Conservation (phyloP, 2,888 invertebrate genomes). For the Beris morrisii region DNA sequence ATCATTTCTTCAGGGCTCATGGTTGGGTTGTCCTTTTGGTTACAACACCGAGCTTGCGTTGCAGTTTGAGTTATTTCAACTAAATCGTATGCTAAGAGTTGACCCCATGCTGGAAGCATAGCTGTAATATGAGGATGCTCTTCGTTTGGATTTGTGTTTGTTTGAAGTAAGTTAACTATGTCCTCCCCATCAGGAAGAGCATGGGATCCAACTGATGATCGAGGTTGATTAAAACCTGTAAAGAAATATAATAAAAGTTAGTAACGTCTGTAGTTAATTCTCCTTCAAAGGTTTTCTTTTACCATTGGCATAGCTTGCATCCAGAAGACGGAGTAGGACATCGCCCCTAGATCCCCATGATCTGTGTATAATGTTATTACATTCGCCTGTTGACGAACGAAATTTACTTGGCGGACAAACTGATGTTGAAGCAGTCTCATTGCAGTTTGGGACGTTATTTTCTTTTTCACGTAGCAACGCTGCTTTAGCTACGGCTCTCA, state of each 20-base stretch:
- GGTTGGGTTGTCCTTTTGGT: conserved; percentile 40
- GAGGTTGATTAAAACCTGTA: conserved; percentile 48
- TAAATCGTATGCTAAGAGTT: conserved; percentile 72
- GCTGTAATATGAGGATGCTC: conserved; percentile 77
- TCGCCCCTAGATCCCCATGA: conserved; percentile 82
- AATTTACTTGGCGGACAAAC: conserved; percentile 82
- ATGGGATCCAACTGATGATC: conserved; percentile 61
- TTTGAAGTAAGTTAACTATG: conserved; percentile 63
- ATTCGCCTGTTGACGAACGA: conserved; percentile 78
- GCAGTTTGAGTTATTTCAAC: conserved; percentile 66
- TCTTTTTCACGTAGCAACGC: conserved; percentile 37
- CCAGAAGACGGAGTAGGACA: conserved; percentile 71
- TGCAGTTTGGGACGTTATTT: conserved; percentile 15
- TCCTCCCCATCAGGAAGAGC: conserved; percentile 65
- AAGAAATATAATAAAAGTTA: not conserved
- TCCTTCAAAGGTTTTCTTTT: conserved; percentile 9
- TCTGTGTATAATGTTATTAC: conserved; percentile 85
- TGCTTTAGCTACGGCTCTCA: conserved; percentile 35
- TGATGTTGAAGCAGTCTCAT: conserved; percentile 42
- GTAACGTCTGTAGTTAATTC: not conserved
- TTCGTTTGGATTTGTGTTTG: conserved; percentile 57
- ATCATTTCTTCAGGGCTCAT: conserved; percentile 38
- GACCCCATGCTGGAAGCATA: conserved; percentile 78
- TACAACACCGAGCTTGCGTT: conserved; percentile 59
- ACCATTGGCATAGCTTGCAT: conserved; percentile 70